Percentiles rank a stretch among this genome's conserved stretches.
Conservation (phyloP, 1,140 invertebrate genomes). For the Cyclina sinensis region DNA sequence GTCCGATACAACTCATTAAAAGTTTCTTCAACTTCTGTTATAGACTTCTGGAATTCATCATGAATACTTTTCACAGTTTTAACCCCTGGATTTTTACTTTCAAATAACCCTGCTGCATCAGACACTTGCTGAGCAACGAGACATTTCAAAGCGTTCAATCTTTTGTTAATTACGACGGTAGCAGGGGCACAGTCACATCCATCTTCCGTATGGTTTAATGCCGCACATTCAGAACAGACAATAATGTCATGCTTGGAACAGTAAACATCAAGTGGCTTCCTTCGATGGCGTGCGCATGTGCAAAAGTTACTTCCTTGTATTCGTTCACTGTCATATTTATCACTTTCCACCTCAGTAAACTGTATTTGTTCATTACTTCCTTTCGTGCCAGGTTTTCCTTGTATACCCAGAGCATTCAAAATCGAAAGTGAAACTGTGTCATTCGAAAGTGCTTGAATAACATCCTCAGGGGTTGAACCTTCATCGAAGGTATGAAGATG, state of each 20-base stretch:
- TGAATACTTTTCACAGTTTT: conserved; percentile 40
- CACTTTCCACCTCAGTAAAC: neutral
- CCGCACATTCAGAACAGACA: conserved; percentile 41
- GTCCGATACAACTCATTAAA: conserved; percentile 33
- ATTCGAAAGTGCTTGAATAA: conserved; percentile 23
- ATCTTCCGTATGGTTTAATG: neutral
- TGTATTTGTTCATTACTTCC: neutral
- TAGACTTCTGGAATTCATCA: conserved; percentile 48
- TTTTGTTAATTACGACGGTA: conserved; percentile 25
- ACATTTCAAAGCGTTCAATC: conserved; percentile 58
- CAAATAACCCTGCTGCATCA: conserved; percentile 32
- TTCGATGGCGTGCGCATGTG: conserved; percentile 58
- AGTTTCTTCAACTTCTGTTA: conserved; percentile 49
- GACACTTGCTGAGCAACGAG: conserved; percentile 43
- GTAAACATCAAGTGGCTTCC: conserved; percentile 38
- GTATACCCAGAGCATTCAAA: conserved; percentile 41
- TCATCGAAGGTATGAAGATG: neutral
- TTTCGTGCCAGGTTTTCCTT: neutral
- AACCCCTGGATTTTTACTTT: neutral
- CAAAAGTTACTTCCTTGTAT: neutral
- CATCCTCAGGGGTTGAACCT: neutral
- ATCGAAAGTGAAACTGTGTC: conserved; percentile 56
- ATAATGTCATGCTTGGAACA: conserved; percentile 52
- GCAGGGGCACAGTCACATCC: conserved; percentile 45
- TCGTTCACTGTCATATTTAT: neutral